These are phyloP conservation scores for Himantopus leucocephalus DNA, from an alignment of 2,113 vertebrate species.

Conservation along the genomic window DNA sequence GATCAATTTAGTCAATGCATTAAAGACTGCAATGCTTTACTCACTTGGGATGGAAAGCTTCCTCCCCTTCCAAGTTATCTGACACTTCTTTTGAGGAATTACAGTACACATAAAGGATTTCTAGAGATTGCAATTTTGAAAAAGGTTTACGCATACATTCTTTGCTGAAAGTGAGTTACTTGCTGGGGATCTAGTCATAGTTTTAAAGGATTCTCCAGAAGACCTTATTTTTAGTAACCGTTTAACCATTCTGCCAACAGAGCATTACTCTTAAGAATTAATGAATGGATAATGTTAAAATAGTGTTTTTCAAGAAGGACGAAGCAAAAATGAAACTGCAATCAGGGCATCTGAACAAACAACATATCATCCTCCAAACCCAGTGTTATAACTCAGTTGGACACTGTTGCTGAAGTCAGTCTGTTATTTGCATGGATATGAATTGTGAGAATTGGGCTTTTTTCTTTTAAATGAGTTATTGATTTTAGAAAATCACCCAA, in stretches of 20 bases:
- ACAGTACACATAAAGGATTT: neutral
- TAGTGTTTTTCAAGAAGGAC: neutral
- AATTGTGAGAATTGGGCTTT: neutral
- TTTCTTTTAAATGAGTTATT: conserved; percentile 40
- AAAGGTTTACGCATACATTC: neutral
- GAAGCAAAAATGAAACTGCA: neutral
- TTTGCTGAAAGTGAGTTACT: neutral
- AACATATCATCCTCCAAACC: neutral
- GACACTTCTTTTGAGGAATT: conserved; percentile 57
- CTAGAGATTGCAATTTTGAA: conserved; percentile 42
- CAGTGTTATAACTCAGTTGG: neutral
- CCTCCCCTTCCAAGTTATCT: conserved; percentile 27
- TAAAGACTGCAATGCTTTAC: conserved; percentile 43
- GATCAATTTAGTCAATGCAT: conserved; percentile 69
- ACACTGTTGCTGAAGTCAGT: neutral
- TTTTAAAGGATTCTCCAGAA: neutral
- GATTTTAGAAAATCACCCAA: conserved; percentile 32
- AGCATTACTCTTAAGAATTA: neutral
- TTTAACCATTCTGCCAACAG: conserved; percentile 9
- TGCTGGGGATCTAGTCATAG: neutral
- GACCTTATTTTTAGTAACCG: neutral
- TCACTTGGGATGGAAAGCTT: conserved; percentile 16
- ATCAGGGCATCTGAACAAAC: neutral
- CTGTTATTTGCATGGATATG: neutral
- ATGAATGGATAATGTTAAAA: neutral